Evolutionary conservation across 2,113 vertebrate species (phyloP), one percentile per base, ranked within the genome.

Genomic region (Eptatretus burgeri): DNA sequence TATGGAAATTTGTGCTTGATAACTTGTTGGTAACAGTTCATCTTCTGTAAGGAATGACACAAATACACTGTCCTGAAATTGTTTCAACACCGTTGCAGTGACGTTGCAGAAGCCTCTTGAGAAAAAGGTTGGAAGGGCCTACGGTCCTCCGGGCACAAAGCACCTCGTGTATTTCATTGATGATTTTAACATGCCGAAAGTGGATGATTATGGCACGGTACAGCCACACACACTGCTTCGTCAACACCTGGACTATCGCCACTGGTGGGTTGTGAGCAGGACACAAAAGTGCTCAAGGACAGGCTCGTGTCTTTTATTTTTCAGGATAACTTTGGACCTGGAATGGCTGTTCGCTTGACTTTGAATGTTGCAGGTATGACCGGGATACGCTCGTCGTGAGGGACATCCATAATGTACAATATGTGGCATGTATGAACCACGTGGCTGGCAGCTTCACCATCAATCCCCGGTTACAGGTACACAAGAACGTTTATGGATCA

Each of bases 401-500:
- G 74, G 85, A 94, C 74, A 75, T 95, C 73, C 79, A 70, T 66
- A 85, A 77, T 0, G 80, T 91, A 64, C 89, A 98, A 67, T 95
- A 85, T 0, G 75, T 98, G 69, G 77, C 84, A n/a, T 98, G 89
- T 71, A 95, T 98, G 89, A 98, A 98, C 70, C 89, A 88, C 1
- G 84, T 83, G 0, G 74, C 81, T 0, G 89, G 91, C 62, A 93
- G 87, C 71, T 98, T 98, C 74, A 93, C 85, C 72, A 83, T 98
- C 71, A 94, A 94, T 74, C 83, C 89, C 18, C 76, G 88, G 2
- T 78, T 98, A 53, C 91, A 98, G 83, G 91, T 95, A 77, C 11
- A 10, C n/a, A 41, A 41, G 27, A 41, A 41, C 3, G 27, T 41
- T 41, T 41, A 41, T 41, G 3, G 27, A 41, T 41, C 27, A 41